Evolutionary conservation across 2,113 vertebrate species (phyloP), one percentile per base, ranked within the genome.

Genomic region (Cnemophilus loriae): DNA sequence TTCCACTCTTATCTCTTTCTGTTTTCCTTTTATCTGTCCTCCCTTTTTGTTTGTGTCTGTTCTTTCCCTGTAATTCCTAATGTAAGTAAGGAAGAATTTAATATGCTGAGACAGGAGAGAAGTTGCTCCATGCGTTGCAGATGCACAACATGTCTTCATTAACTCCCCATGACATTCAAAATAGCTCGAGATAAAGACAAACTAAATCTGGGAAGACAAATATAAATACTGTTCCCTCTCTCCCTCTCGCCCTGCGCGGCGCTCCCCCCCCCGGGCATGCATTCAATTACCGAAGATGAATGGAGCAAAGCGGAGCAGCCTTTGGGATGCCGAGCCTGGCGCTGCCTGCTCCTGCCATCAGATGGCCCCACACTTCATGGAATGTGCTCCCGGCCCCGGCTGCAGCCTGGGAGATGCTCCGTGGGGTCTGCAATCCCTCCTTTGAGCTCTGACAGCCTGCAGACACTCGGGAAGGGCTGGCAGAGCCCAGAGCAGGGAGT

Each of bases 141-240:
- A 91, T 57, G 50, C 93, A 91, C 82, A 96, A 96, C 97, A 96
- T 92, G 95, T 98, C 98, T 98, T 98, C 97, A 98, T 98, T 98
- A 98, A 97, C 96, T 98, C 97, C 95, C 96, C 52, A 70, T 97
- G 98, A 98, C 98, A 95, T 97, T 97, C 95, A 95, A 92, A 97
- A 98, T 97, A 97, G 96, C 97, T 97, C 69, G 68, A 94, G 90
- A 98, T 97, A 97, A 97, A 98, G 97, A 97, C 82, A 95, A 87
- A 91, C 95, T 95, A 96, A 96, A 95, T 98, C 96, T 95, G 93
- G 89, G 87, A 94, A 92, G 96, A 89, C 94, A 97, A 98, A 93
- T 91, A 96, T 64, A 85, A 91, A 94, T 90, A 74, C 30, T 5
- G 90, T 22, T 64, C 50, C 63, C 57, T 69, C 81, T 55, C 85